phyloP scores from a whole-genome alignment of 2,797 vertebrate genomes.

The Fratercula arctica region DNA sequence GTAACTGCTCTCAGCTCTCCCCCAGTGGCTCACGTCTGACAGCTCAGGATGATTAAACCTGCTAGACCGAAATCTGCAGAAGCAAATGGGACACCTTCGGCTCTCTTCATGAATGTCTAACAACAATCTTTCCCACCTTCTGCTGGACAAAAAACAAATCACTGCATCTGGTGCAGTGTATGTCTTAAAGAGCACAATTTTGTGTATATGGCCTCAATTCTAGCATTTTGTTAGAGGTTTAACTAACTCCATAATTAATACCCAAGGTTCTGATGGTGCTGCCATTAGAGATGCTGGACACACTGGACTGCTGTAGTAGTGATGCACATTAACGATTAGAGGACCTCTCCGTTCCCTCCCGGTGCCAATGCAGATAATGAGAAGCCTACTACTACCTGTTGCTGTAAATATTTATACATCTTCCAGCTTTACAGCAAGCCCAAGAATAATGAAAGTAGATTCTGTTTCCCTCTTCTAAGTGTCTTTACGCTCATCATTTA shows the following conservation, averaged over 20 bases:
- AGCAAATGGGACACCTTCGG: not conserved
- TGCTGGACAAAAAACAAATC: not conserved
- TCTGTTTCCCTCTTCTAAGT: not conserved
- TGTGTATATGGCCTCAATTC: not conserved
- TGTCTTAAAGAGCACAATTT: not conserved
- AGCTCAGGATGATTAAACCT: not conserved
- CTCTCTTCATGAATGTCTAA: not conserved
- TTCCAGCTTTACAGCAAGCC: not conserved
- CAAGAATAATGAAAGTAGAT: not conserved
- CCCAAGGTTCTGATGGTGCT: not conserved
- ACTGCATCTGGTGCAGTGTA: not conserved
- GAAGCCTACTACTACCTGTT: not conserved
- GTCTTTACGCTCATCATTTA: not conserved
- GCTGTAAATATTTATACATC: not conserved
- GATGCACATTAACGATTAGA: not conserved
- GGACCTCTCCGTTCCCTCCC: not conserved
- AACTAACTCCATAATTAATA: not conserved
- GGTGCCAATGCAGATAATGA: not conserved
- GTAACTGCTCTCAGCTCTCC: not conserved
- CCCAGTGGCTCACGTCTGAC: not conserved
- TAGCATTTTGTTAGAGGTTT: not conserved
- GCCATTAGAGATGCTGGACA: not conserved
- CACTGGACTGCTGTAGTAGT: not conserved
- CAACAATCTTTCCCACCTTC: not conserved
- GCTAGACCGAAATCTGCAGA: not conserved